phyloP scores from a whole-genome alignment of 2,888 invertebrate species.

The Brassicogethes aeneus region DNA sequence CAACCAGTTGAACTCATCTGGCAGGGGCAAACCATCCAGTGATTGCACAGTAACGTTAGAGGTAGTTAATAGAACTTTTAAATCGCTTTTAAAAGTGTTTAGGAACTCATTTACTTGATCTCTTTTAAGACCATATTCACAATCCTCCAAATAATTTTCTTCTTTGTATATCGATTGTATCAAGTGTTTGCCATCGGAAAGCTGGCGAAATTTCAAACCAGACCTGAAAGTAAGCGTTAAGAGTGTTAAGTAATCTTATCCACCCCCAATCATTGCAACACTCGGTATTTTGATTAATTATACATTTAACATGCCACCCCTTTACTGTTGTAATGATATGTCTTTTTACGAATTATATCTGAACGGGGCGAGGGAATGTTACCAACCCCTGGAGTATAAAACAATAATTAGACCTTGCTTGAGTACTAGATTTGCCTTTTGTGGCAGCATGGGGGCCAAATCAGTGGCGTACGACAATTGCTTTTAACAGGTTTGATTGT shows the following conservation, averaged over 20 bases:
- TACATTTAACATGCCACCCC: no score
- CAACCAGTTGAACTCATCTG: slow-evolving; percentile 48
- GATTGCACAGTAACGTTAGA: slow-evolving; percentile 49
- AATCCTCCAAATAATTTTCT: slow-evolving; percentile 53
- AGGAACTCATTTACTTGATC: slow-evolving; percentile 49
- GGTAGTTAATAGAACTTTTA: slow-evolving; percentile 35
- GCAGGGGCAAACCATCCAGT: slow-evolving; percentile 45
- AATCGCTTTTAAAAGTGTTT: slow-evolving; percentile 48
- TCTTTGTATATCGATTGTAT: slow-evolving; percentile 60
- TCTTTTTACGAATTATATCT: no score
- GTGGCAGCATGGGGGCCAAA: no score
- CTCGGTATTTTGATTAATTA: no score
- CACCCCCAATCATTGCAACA: no score
- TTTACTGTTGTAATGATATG: no score
- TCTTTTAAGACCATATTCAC: slow-evolving; percentile 54
- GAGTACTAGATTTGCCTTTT: no score
- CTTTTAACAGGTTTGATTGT: no score
- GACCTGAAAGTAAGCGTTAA: slow-evolving; percentile 12
- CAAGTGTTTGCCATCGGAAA: slow-evolving; percentile 59
- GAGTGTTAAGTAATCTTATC: neutral
- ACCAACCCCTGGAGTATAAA: no score
- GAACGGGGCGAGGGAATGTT: no score
- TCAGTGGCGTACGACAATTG: no score
- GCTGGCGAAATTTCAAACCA: slow-evolving; percentile 55
- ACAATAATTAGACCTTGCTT: no score